Percentiles rank a stretch among this genome's conserved stretches.
Conservation (phyloP, 2,113 vertebrate genomes). For the Buteo buteo region DNA sequence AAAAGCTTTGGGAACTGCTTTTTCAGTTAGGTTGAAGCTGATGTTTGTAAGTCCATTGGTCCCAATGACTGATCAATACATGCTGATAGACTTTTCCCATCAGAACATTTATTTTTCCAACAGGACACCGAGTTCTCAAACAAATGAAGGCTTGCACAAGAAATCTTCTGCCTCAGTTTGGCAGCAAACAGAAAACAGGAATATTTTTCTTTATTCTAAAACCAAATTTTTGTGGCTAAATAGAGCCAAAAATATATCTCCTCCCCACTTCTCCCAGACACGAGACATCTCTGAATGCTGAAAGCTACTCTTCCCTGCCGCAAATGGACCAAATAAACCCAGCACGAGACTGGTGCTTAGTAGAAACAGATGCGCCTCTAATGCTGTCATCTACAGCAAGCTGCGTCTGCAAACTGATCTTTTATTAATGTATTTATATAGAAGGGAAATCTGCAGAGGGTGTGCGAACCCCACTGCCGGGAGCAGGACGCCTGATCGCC, state of each 20-base stretch:
- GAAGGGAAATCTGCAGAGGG: not conserved
- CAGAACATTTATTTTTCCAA: conserved; percentile 18
- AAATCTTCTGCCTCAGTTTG: not conserved
- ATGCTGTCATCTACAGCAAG: conserved; percentile 28
- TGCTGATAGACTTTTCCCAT: not conserved
- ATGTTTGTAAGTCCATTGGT: not conserved
- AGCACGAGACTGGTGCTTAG: conserved; percentile 26
- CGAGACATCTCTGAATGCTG: not conserved
- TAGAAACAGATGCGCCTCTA: conserved; percentile 9
- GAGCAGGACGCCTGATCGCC: accelerated
- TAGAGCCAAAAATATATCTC: conserved; percentile 36
- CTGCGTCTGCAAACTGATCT: not conserved
- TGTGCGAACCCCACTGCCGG: not conserved
- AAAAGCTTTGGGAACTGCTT: not conserved
- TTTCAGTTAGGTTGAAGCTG: not conserved
- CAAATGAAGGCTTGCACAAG: conserved; percentile 25
- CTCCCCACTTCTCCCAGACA: not conserved
- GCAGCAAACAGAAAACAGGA: not conserved
- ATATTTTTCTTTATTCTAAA: conserved; percentile 40
- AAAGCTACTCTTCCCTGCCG: not conserved
- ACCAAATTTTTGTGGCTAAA: conserved; percentile 42
- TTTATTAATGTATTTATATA: not conserved
- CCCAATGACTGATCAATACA: not conserved
- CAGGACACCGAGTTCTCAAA: conserved; percentile 5
- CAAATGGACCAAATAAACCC: conserved; percentile 35